Evolutionary conservation across 1,140 invertebrate species (phyloP).

Genomic region (Delia radicum): DNA sequence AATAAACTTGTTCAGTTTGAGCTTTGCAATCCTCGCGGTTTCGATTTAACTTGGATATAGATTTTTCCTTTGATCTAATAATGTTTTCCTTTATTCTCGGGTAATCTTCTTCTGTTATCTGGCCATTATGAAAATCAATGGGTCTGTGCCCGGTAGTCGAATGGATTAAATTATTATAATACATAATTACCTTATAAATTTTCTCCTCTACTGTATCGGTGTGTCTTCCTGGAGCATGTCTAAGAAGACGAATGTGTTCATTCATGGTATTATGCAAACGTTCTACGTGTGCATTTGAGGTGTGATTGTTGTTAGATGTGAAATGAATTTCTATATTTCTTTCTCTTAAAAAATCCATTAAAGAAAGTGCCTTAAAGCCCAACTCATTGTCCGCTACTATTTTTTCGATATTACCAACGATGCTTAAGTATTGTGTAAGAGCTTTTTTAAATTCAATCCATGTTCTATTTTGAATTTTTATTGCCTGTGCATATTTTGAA

Average conservation of each 20-base stretch:
- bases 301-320: neutral
- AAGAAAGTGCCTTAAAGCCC: neutral
- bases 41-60: neutral
- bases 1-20: neutral
- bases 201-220: conserved; percentile 19
- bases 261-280: conserved; percentile 24
- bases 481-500: neutral
- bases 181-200: conserved; percentile 14
- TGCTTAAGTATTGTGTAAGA: neutral
- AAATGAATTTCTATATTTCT: neutral
- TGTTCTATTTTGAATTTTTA: neutral
- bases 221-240: neutral
- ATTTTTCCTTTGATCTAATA: neutral
- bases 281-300: neutral
- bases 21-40: neutral
- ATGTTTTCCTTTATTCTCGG: neutral
- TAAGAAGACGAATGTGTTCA: conserved; percentile 10
- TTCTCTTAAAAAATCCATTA: neutral
- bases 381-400: neutral
- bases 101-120: neutral
- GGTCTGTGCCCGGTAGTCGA: neutral
- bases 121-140: neutral
- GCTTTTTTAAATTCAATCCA: neutral
- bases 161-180: conserved; percentile 25
- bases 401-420: neutral